Percentiles rank a stretch among this genome's conserved stretches.
These are phyloP conservation scores for Asbolus verrucosus DNA, from an alignment of 1,140 invertebrate genomes.

Conservation along the genomic window DNA sequence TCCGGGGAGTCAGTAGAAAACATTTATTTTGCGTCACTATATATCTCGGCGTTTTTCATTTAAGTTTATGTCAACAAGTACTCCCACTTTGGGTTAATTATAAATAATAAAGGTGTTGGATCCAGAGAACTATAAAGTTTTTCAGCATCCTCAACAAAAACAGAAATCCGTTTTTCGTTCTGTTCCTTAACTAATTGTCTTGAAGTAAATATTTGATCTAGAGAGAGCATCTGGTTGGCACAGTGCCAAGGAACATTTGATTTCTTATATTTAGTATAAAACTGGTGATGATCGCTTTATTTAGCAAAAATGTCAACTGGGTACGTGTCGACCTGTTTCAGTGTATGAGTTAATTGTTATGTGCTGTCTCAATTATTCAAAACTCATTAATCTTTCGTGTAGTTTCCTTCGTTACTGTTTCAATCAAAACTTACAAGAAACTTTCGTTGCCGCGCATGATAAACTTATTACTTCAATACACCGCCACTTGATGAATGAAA, in stretches of 20 bases:
- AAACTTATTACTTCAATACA: slow-evolving; percentile 7
- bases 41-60: too few species aligned
- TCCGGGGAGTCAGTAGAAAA: too few species aligned
- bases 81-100: not conserved
- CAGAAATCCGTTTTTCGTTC: slow-evolving; percentile 14
- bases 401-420: slow-evolving; percentile 18
- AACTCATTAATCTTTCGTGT: slow-evolving; percentile 29
- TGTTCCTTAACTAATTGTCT: slow-evolving; percentile 25
- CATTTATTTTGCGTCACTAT: too few species aligned
- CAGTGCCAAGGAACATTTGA: slow-evolving; percentile 1
- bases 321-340: slow-evolving; percentile 15
- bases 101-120: too few species aligned
- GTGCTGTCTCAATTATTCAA: slow-evolving; percentile 2
- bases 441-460: slow-evolving; percentile 14
- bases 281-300: slow-evolving; percentile 5
- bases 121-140: too few species aligned
- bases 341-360: slow-evolving; percentile 22
- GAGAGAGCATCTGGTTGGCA: slow-evolving; percentile 19
- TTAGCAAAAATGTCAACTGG: not conserved
- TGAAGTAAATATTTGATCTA: slow-evolving; percentile 27
- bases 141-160: slow-evolving; percentile 30
- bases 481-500: slow-evolving; percentile 6
- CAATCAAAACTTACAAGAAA: slow-evolving; percentile 13
- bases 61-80: not conserved
- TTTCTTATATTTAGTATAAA: not conserved